Percentiles rank a stretch among this genome's conserved stretches.
These are phyloP conservation scores for Caenorhabditis briggsae DNA, from an alignment of 1,140 invertebrate genomes.

Conservation along the genomic window DNA sequence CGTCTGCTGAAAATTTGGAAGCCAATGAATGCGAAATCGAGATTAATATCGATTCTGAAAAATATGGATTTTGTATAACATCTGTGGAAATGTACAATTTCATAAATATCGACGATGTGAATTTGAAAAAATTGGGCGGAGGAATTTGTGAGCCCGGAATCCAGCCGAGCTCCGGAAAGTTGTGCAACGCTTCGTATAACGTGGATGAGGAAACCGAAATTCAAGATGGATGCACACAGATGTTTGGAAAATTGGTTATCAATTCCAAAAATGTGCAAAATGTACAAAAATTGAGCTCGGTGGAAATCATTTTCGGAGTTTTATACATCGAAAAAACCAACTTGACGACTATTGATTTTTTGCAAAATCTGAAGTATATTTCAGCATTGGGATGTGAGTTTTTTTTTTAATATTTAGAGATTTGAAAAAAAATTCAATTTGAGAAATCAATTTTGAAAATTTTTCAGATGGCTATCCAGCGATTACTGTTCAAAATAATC, in stretches of 20 bases:
- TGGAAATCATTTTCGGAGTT: not conserved
- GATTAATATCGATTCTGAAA: not conserved
- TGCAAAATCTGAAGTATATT: not conserved
- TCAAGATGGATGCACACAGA: not conserved
- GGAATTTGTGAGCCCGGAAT: not conserved
- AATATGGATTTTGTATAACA: not conserved
- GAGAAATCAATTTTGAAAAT: too few species aligned
- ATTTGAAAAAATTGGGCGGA: not conserved
- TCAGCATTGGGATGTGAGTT: not conserved
- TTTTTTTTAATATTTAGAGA: not conserved
- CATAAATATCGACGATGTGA: not conserved
- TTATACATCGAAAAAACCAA: not conserved
- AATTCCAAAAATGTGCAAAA: not conserved
- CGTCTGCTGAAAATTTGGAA: not conserved
- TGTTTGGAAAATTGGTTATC: not conserved
- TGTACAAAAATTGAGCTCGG: not conserved
- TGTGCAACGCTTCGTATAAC: not conserved
- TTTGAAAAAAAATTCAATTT: not conserved
- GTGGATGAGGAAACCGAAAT: not conserved
- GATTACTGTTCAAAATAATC: not conserved
- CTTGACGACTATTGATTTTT: constrained; percentile 1
- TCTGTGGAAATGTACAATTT: constrained; percentile 5
- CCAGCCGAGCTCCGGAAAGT: not conserved
- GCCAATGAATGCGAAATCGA: not conserved
- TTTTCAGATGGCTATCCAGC: not conserved